Conservation (phyloP, 2,113 vertebrate genomes). For the Hystrix brachyura region DNA sequence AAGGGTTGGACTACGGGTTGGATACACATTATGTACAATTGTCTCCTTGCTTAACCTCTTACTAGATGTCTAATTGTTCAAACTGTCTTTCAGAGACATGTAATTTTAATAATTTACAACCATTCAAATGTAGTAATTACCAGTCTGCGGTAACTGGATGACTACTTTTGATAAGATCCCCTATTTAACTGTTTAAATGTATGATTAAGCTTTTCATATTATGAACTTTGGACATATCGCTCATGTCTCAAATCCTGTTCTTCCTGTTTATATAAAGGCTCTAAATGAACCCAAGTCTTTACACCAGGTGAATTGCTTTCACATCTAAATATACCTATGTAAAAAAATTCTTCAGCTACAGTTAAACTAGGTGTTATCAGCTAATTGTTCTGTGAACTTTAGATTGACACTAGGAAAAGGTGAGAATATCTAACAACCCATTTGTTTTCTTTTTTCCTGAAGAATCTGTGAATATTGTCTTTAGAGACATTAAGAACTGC, state of each 20-base stretch:
- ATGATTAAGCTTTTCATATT: background rate
- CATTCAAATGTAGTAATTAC: background rate
- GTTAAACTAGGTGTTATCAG: background rate
- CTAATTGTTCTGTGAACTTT: constrained; percentile 28
- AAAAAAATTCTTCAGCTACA: background rate
- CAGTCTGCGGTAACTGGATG: background rate
- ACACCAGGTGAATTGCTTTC: constrained; percentile 22
- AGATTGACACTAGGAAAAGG: background rate
- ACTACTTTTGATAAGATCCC: background rate
- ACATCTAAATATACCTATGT: constrained; percentile 9
- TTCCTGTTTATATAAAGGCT: constrained; percentile 20
- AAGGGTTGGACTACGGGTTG: background rate
- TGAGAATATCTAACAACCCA: background rate
- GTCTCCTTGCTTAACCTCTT: background rate
- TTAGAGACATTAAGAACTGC: background rate
- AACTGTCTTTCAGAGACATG: background rate
- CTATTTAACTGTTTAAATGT: constrained; percentile 30
- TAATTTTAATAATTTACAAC: constrained; percentile 32
- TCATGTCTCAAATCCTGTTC: background rate
- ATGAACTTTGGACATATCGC: constrained; percentile 30
- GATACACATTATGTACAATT: background rate
- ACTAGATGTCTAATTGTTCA: constrained; percentile 2
- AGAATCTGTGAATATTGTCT: constrained; percentile 16
- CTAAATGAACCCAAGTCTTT: background rate
- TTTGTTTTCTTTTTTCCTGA: constrained; percentile 33